Base-by-base conservation (phyloP, 2,888 invertebrate species). In the Aspidiotus destructor region DNA sequence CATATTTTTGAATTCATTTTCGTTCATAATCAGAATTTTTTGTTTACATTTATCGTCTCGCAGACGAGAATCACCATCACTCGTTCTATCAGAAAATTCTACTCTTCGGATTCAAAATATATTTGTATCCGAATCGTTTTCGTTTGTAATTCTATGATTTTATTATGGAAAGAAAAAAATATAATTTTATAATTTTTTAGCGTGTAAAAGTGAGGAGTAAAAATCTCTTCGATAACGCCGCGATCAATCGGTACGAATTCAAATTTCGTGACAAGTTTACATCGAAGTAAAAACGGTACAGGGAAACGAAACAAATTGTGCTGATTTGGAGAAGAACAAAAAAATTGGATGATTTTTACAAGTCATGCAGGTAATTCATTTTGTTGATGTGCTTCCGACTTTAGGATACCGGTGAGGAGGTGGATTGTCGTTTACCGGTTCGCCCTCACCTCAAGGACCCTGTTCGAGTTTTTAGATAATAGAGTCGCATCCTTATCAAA, bases 361-460 rank as follows among this genome's bases (percentile, higher is more conserved):
- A 73, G 74, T 73, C 73, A 74, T 74, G 74, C 74, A 74, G 74
- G 74, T 74, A 69, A 73, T 71, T 70, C 53, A 52, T 55, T 52
- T 60, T 3, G n/a, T 60, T 60, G n/a, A n/a, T 57, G 17, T 28
- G 28, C 28, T 28, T 28, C 28, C 28, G 28, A 28, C 28, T 28
- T 28, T 28, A 28, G 48, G 48, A n/a, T 48, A 48, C 48, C 48
- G 48, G 48, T 48, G 2, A 13, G 6, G 48, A n/a, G 6, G 6
- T n/a, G 48, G 48, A 48, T 48, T 48, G 48, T 48, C 11, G 3
- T 2, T 48, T 48, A 6, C 48, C n/a, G 48, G 48, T 48, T 48
- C 48, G 11, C 28, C 28, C 28, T 28, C 28, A 28, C 5, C 5
- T 28, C 28, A 28, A 28, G 28, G 28, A 28, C 28, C 28, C 28